Conservation (phyloP, 2,113 vertebrate genomes). For the Picathartes gymnocephalus region DNA sequence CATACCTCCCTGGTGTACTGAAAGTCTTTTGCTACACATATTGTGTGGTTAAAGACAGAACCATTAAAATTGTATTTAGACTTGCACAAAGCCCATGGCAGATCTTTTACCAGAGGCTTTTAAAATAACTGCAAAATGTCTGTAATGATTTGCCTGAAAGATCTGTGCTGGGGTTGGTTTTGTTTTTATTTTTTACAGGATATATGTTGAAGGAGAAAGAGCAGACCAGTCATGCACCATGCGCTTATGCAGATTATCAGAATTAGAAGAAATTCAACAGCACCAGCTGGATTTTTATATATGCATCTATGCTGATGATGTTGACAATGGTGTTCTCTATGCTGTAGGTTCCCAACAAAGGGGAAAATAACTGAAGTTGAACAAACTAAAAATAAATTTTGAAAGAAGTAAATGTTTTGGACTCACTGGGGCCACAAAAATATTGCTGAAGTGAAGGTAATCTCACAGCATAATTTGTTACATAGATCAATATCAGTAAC, state of each 20-base stretch:
- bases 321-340: neutral
- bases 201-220: neutral
- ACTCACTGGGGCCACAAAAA: neutral
- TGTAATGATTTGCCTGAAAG: neutral
- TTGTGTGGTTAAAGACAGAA: neutral
- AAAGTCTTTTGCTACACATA: neutral
- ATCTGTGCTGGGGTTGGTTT: neutral
- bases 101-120: neutral
- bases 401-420: neutral
- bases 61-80: neutral
- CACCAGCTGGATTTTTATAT: neutral
- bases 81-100: neutral
- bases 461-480: neutral
- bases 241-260: neutral
- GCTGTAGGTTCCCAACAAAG: neutral
- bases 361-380: neutral
- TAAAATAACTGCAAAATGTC: neutral
- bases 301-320: neutral
- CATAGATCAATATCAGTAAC: fast-evolving
- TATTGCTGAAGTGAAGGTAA: neutral
- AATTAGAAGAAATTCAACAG: neutral
- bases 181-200: neutral
- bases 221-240: neutral
- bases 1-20: neutral
- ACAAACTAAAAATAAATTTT: neutral